Conservation (phyloP, 2,888 invertebrate species). For the Tetropium fuscum region DNA sequence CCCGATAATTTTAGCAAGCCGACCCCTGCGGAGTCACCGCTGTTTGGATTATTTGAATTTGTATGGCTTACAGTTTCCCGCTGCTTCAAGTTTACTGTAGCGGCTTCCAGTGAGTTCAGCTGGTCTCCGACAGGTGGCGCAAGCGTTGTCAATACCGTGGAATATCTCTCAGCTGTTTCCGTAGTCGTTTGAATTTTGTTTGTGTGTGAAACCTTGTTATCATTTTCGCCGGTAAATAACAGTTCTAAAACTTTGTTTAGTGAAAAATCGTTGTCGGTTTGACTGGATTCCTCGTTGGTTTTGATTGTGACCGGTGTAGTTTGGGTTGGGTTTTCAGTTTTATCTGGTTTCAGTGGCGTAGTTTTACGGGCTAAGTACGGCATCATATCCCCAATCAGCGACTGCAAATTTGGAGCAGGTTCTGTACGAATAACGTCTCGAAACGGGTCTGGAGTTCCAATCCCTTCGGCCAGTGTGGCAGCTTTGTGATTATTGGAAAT, state of each 20-base stretch:
- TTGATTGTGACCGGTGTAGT: conserved; percentile 32
- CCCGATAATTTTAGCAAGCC: conserved; percentile 83
- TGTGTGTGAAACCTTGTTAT: conserved; percentile 34
- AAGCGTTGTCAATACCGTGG: conserved; percentile 9
- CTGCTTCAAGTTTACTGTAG: conserved; percentile 11
- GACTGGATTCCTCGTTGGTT: conserved; percentile 47
- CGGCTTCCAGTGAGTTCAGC: neutral
- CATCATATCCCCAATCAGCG: conserved; percentile 71
- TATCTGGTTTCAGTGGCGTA: conserved; percentile 37
- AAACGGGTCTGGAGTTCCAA: conserved; percentile 70
- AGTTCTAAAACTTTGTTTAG: conserved; percentile 74
- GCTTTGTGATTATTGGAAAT: conserved; percentile 60
- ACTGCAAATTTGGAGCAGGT: conserved; percentile 71
- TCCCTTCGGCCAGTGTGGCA: conserved; percentile 59
- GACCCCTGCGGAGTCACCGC: conserved; percentile 57
- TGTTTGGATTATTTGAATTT: conserved; percentile 26
- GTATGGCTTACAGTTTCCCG: conserved; percentile 7
- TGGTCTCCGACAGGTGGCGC: conserved; percentile 25
- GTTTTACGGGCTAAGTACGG: conserved; percentile 58
- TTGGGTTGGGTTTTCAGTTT: conserved; percentile 16
- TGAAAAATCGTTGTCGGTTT: conserved; percentile 68
- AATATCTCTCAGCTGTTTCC: neutral
- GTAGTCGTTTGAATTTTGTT: conserved; percentile 26
- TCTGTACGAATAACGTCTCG: conserved; percentile 74
- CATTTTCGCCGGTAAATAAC: conserved; percentile 62